Evolutionary conservation across 1,140 invertebrate species (phyloP).

Genomic region (Ptiloglossa arizonensis): DNA sequence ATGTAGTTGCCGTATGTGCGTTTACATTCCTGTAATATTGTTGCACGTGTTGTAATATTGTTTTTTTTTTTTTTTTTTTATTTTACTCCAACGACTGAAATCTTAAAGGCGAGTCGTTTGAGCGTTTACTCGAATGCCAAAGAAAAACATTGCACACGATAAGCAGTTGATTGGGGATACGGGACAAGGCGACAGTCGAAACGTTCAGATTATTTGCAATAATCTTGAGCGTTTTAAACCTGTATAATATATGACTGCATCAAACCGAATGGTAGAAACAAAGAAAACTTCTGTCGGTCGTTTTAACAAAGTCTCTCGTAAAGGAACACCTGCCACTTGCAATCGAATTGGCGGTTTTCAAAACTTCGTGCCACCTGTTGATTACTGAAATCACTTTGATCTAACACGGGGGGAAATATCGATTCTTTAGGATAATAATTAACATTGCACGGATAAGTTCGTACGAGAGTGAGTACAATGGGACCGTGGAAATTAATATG

Average conservation of each 20-base stretch:
- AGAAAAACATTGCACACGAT: constrained; percentile 5
- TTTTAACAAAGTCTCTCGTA: constrained; percentile 4
- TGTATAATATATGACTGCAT: constrained; percentile 21
- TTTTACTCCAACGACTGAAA: not conserved
- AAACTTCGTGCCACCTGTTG: not conserved
- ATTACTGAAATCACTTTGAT: not conserved
- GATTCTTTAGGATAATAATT: not conserved
- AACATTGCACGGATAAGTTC: not conserved
- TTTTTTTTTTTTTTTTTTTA: not conserved
- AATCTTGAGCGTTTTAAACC: constrained; percentile 20
- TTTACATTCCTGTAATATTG: not conserved
- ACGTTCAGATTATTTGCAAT: constrained; percentile 15
- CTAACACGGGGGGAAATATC: not conserved
- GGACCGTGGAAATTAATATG: too few species aligned
- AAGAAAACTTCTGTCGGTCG: not conserved
- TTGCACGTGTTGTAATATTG: not conserved
- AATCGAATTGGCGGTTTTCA: not conserved
- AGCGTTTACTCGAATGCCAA: not conserved
- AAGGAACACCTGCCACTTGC: constrained; percentile 9
- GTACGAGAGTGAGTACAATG: too few species aligned
- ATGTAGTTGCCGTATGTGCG: not conserved
- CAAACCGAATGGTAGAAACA: not conserved
- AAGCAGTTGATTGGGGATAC: constrained; percentile 13
- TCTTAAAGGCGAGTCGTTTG: not conserved
- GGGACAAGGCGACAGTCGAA: not conserved